Evolutionary conservation across 2,113 vertebrate genomes (phyloP).

Genomic region (Ictidomys tridecemlineatus): DNA sequence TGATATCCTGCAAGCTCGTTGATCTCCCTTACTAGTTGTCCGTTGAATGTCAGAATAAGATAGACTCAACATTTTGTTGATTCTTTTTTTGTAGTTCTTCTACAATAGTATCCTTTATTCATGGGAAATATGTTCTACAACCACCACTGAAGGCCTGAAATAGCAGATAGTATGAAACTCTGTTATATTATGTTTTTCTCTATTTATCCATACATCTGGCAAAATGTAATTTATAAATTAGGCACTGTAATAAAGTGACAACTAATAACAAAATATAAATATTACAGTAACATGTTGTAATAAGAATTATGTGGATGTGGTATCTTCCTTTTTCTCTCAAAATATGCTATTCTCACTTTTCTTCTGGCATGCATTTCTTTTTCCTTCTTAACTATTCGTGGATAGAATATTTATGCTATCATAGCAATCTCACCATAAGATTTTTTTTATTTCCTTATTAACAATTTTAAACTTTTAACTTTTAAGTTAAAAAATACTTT

Average conservation of each 20-base stretch:
- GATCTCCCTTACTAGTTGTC: neutral
- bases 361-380: neutral
- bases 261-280: neutral
- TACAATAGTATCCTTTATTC: neutral
- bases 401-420: neutral
- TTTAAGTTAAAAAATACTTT: neutral
- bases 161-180: too few relatives aligned
- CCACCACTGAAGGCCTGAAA: neutral
- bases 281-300: neutral
- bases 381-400: neutral
- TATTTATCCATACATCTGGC: neutral
- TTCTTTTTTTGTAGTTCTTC: neutral
- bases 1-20: neutral
- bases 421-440: neutral
- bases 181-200: neutral
- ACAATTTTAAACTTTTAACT: neutral
- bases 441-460: neutral
- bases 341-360: too few relatives aligned
- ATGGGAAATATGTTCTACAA: neutral
- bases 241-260: neutral
- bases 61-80: neutral
- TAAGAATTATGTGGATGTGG: neutral
- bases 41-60: neutral
- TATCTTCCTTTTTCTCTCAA: too few relatives aligned
- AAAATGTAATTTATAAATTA: too few relatives aligned